Conservation (phyloP, 2,888 invertebrate genomes). For the Serrognathus titanus region DNA sequence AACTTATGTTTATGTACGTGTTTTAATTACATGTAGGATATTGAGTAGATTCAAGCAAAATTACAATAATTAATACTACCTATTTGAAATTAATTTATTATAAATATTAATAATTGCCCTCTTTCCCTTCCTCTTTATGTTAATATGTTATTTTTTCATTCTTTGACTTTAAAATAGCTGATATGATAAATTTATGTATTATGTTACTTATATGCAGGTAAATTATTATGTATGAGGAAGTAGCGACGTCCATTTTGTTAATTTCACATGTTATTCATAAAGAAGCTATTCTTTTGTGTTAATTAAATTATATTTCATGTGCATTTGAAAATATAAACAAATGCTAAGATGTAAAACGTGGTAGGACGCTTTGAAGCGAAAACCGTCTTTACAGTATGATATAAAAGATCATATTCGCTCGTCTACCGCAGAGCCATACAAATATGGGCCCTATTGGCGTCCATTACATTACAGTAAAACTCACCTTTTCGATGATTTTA, state of each 20-base stretch:
- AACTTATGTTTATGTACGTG: too few relatives aligned
- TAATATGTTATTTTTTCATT: too few relatives aligned
- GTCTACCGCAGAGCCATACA: slow-evolving; percentile 40
- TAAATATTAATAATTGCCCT: too few relatives aligned
- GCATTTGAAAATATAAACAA: slow-evolving; percentile 4
- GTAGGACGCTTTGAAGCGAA: slow-evolving; percentile 36
- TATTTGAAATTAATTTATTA: too few relatives aligned
- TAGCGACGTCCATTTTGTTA: not conserved
- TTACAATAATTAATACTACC: too few relatives aligned
- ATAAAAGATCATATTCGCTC: slow-evolving; percentile 48
- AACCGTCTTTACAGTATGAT: slow-evolving; percentile 45
- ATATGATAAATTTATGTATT: too few relatives aligned
- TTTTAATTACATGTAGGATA: too few relatives aligned
- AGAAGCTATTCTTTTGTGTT: not conserved
- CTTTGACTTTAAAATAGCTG: too few relatives aligned
- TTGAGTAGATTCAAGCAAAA: too few relatives aligned
- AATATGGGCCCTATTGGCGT: slow-evolving; percentile 49
- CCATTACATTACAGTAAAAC: slow-evolving; percentile 39
- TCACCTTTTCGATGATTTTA: slow-evolving; percentile 35
- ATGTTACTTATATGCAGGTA: too few relatives aligned
- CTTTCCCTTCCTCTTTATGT: too few relatives aligned
- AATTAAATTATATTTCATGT: not conserved
- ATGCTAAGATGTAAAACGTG: slow-evolving; percentile 16
- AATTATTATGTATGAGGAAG: too few relatives aligned
- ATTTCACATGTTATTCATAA: not conserved